A percentile compares a stretch with the other conserved stretches of the same genome.
phyloP scores from a whole-genome alignment of 2,113 vertebrate genomes.

The Sander lucioperca region DNA sequence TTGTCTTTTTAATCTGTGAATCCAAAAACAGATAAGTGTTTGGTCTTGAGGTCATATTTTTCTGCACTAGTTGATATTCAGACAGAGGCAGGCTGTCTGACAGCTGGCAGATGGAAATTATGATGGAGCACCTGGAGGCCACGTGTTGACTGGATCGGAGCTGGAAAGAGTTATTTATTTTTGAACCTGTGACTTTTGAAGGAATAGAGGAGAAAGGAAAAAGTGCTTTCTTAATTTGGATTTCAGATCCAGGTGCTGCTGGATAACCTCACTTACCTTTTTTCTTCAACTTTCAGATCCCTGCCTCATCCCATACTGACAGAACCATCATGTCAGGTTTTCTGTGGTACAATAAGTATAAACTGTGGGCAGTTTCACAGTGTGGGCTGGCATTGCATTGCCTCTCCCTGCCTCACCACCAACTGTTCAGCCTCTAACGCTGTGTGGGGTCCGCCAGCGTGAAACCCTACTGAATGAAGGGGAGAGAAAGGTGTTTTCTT shows the following conservation, averaged over 20 bases:
- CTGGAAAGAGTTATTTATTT: background rate
- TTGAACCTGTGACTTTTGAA: background rate
- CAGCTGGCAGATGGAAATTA: constrained; percentile 65
- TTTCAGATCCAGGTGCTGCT: background rate
- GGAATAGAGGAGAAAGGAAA: background rate
- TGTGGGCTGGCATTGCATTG: constrained; percentile 49
- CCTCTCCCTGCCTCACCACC: constrained; percentile 48
- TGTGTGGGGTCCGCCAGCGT: constrained; percentile 70
- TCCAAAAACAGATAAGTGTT: constrained; percentile 43
- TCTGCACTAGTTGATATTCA: constrained; percentile 42
- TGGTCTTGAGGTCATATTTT: constrained; percentile 39
- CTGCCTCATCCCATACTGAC: constrained; percentile 15
- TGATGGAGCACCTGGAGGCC: constrained; percentile 52
- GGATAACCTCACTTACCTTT: background rate
- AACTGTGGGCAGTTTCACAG: constrained; percentile 57
- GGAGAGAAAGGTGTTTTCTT: constrained; percentile 17
- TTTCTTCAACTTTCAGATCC: background rate
- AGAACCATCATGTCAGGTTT: constrained; percentile 62
- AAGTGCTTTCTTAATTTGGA: constrained; percentile 12
- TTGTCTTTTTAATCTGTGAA: background rate
- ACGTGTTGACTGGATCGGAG: constrained; percentile 1
- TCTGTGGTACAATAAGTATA: constrained; percentile 60
- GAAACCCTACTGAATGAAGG: constrained; percentile 35
- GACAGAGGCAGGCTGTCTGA: constrained; percentile 35
- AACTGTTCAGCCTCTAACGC: constrained; percentile 38